Percentiles rank a stretch among this genome's conserved stretches.
These are phyloP conservation scores for Eublepharis macularius DNA, from an alignment of 2,113 vertebrate genomes.

Conservation along the genomic window DNA sequence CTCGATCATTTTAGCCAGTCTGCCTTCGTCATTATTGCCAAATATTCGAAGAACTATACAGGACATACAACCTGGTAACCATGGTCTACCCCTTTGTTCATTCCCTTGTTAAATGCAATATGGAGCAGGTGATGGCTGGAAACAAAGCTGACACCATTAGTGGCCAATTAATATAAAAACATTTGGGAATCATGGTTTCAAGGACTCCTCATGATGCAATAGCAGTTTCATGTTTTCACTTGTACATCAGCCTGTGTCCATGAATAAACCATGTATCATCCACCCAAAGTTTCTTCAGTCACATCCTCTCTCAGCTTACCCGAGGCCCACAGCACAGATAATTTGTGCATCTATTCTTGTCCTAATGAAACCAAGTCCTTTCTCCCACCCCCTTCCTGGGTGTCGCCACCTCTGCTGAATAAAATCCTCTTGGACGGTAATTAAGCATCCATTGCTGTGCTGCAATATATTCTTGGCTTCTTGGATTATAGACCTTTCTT, in stretches of 20 bases:
- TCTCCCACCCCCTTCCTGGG: conserved; percentile 48
- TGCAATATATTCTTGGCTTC: neutral
- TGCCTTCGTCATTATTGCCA: too few species aligned
- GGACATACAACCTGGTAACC: neutral
- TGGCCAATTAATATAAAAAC: neutral
- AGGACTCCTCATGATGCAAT: neutral
- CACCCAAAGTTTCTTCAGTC: conserved; percentile 41
- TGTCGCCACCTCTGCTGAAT: conserved; percentile 6
- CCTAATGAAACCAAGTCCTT: conserved; percentile 56
- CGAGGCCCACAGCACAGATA: conserved; percentile 54
- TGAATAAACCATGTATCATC: conserved; percentile 63
- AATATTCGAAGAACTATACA: too few species aligned
- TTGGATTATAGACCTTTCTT: neutral
- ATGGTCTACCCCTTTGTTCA: neutral
- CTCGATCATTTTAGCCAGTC: too few species aligned
- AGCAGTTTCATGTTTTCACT: conserved; percentile 14
- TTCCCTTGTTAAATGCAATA: neutral
- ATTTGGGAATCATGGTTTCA: neutral
- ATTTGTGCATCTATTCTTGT: conserved; percentile 57
- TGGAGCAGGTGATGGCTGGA: neutral
- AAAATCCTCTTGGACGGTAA: neutral
- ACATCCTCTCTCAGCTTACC: conserved; percentile 63
- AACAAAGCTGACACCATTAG: neutral
- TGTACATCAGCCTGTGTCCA: conserved; percentile 27
- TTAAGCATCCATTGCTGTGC: neutral